phyloP scores from a whole-genome alignment of 2,888 invertebrate genomes.

The Oligia latruncula region DNA sequence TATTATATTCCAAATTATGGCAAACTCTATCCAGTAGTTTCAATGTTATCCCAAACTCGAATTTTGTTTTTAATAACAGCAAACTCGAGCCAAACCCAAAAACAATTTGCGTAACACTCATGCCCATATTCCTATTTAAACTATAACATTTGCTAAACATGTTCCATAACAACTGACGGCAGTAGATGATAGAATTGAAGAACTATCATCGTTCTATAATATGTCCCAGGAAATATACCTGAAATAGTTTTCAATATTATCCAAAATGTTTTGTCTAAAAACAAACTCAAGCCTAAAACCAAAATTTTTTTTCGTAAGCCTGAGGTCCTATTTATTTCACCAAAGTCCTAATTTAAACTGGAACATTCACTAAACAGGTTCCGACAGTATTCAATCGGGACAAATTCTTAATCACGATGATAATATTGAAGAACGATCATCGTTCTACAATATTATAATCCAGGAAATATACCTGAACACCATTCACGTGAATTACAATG shows the following conservation, averaged over 20 bases:
- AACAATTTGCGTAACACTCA: neutral
- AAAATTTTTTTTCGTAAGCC: no score
- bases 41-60: no score
- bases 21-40: neutral
- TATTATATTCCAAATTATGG: neutral
- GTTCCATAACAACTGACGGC: neutral
- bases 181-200: neutral
- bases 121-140: neutral
- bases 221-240: neutral
- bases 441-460: neutral
- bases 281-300: no score
- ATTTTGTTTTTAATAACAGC: neutral
- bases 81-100: neutral
- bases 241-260: neutral
- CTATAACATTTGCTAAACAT: neutral
- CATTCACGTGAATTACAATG: slow-evolving; percentile 35
- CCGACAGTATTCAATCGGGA: neutral
- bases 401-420: neutral
- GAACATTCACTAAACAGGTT: neutral
- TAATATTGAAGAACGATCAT: neutral
- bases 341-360: neutral
- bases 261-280: no score
- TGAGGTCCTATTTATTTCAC: no score
- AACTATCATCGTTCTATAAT: neutral
- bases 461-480: neutral